Evolutionary conservation across 2,113 vertebrate genomes (phyloP).

Genomic region (Leucosticte australis): DNA sequence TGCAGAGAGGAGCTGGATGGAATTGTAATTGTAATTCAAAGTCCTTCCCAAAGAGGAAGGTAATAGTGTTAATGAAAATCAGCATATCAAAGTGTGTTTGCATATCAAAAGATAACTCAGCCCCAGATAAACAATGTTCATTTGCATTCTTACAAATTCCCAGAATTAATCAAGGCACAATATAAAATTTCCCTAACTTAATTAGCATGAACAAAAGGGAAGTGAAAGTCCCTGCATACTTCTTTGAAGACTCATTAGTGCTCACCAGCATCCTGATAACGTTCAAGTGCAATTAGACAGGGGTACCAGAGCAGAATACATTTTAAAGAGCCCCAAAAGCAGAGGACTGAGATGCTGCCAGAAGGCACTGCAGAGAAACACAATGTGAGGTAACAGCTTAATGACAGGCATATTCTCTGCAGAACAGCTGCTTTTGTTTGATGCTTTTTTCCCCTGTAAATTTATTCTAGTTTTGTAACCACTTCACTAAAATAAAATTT

Average conservation of each 20-base stretch:
- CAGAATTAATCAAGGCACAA: slow-evolving; percentile 35
- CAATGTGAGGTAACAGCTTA: not conserved
- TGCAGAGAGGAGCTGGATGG: not conserved
- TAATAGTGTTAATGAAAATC: not conserved
- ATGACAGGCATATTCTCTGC: not conserved
- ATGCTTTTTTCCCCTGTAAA: not conserved
- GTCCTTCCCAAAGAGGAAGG: not conserved
- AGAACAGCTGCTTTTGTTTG: not conserved
- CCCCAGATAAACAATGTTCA: slow-evolving; percentile 18
- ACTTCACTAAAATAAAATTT: not conserved
- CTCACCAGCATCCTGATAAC: not conserved
- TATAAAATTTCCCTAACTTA: slow-evolving; percentile 20
- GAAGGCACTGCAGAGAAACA: not conserved
- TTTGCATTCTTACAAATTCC: slow-evolving; percentile 27
- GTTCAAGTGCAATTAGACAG: not conserved
- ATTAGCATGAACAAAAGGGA: slow-evolving; percentile 50
- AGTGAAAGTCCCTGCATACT: not conserved
- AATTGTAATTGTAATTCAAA: not conserved
- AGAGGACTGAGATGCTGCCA: not conserved
- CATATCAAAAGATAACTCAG: slow-evolving; percentile 34
- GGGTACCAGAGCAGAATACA: not conserved
- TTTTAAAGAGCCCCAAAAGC: not conserved
- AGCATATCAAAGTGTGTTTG: not conserved
- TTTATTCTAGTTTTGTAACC: not conserved
- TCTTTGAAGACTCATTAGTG: slow-evolving; percentile 36